phyloP scores from a whole-genome alignment of 2,113 vertebrate genomes.

The Carassius auratus region DNA sequence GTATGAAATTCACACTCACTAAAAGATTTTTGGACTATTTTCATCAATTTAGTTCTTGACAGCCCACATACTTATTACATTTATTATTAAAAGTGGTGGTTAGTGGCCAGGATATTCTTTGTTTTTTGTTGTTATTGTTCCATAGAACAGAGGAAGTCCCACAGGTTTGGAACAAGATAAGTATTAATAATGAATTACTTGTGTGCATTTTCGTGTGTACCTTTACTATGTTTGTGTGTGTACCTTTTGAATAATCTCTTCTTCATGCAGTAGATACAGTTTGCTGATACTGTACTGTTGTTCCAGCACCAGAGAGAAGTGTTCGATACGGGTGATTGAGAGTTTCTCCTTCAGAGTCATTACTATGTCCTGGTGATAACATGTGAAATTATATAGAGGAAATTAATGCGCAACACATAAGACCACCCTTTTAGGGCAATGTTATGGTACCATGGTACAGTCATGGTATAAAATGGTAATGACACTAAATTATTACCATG shows the following conservation, averaged over 20 bases:
- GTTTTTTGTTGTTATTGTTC: neutral
- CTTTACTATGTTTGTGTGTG: neutral
- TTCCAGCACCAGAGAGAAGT: constrained; percentile 90
- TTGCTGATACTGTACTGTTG: constrained; percentile 87
- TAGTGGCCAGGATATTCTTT: neutral
- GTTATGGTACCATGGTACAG: neutral
- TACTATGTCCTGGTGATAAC: constrained; percentile 85
- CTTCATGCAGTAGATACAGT: constrained; percentile 88
- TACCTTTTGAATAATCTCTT: constrained; percentile 91
- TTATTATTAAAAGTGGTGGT: neutral
- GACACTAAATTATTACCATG: neutral
- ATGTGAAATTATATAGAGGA: constrained; percentile 17
- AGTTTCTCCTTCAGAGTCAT: constrained; percentile 96
- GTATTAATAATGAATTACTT: neutral
- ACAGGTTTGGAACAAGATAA: neutral
- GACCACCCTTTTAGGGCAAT: neutral
- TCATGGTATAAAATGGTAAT: neutral
- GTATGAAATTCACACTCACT: neutral
- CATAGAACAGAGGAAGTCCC: neutral
- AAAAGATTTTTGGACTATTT: neutral
- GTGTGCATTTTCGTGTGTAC: neutral
- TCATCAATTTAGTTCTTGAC: neutral
- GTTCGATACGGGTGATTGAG: constrained; percentile 83
- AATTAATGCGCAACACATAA: neutral
- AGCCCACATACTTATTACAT: neutral